Base-by-base conservation (phyloP, 2,113 vertebrate species). In the Vulpes lagopus region DNA sequence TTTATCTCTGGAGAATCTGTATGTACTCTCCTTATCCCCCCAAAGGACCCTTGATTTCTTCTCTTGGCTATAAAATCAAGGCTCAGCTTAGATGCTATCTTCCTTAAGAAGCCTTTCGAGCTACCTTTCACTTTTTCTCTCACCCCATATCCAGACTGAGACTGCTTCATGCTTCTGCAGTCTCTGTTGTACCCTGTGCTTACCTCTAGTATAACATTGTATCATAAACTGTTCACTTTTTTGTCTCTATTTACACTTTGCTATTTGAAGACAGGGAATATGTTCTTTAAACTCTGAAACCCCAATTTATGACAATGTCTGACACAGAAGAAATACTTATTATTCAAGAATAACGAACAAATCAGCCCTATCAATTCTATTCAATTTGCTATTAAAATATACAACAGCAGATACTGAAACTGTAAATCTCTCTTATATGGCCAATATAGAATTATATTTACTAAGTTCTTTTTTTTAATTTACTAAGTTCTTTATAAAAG, bases 281-380 rank as follows among this genome's bases (percentile, higher is more conserved):
- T 67, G 19, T 69, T 73, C 35, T 84, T 94, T 83, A 80, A 91
- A 67, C n/a, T 95, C n/a, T 51, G 35, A 43, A 89, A 64, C 25
- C 60, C 35, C 59, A 64, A 64, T 38, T 65, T 65, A 81, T 62
- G 65, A 71, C 30, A 79, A 8, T 43, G 43, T 64, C 71, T 95
- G 84, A 92, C 30, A 94, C 23, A 78, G 2, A 97, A 35, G 11
- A 92, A 93, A 95, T 27, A 82, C 64, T 57, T 25, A 87, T 27
- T 91, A 38, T 84, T 92, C 15, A 96, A 95, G 38, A 93, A 92
- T 53, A 85, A 94, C 76, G 78, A 89, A 93, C 38, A 96, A 93
- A 91, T 83, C 11, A 88, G 27, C 38, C 93, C 57, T 64, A 90
- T 43, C 51, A 35, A 81, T 51, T 93, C 91, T 88, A 89, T n/a